Evolutionary conservation across 2,797 vertebrate genomes (phyloP).

Genomic region (Sebastes taczanowskii): DNA sequence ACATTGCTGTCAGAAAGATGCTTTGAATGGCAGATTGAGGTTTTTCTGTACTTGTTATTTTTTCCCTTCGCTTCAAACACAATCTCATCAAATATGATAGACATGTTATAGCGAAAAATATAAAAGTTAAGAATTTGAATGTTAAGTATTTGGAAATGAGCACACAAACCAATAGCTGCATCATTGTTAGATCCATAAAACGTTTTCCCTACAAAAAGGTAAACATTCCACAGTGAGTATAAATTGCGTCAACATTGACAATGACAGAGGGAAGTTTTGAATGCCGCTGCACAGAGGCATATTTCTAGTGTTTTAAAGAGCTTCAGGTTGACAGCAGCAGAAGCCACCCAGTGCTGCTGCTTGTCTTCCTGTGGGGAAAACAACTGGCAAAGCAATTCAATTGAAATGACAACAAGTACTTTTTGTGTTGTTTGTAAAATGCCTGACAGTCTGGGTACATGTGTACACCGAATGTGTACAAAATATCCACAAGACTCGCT

Average conservation of each 20-base stretch:
- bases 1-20: slow-evolving; percentile 49
- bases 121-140: slow-evolving; percentile 5
- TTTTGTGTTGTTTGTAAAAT: slow-evolving; percentile 26
- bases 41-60: slow-evolving; percentile 24
- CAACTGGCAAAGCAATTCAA: slow-evolving; percentile 12
- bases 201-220: not conserved
- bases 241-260: slow-evolving; percentile 1
- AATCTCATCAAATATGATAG: slow-evolving; percentile 24
- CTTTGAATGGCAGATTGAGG: slow-evolving; percentile 36
- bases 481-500: not conserved
- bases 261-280: slow-evolving; percentile 22
- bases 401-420: slow-evolving; percentile 30
- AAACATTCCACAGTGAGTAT: not conserved
- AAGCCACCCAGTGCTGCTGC: slow-evolving; percentile 4
- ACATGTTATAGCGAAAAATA: not conserved
- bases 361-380: slow-evolving; percentile 4
- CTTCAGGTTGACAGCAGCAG: slow-evolving; percentile 27
- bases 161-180: slow-evolving; percentile 15
- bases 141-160: slow-evolving; percentile 4
- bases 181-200: slow-evolving; percentile 19
- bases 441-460: not conserved
- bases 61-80: slow-evolving; percentile 22
- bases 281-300: not conserved
- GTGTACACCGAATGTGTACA: not conserved
- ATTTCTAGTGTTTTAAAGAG: slow-evolving; percentile 11